phyloP scores from a whole-genome alignment of 2,113 vertebrate genomes.

The Motacilla alba region DNA sequence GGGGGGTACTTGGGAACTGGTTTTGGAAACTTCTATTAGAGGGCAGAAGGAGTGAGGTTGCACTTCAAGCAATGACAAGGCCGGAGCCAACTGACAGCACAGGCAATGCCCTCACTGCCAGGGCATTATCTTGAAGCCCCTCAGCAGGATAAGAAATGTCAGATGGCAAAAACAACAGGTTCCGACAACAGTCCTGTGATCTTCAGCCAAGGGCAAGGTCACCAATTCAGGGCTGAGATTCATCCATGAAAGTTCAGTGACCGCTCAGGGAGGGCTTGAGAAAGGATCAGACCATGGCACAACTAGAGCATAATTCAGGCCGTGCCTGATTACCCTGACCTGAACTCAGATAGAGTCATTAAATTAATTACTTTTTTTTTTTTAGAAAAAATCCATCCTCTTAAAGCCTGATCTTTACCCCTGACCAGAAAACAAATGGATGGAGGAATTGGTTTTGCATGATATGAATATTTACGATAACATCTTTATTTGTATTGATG shows the following conservation, averaged over 20 bases:
- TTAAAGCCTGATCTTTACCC: neutral
- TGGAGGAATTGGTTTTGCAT: neutral
- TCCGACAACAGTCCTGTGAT: neutral
- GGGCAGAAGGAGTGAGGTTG: neutral
- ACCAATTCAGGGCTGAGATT: neutral
- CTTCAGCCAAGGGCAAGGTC: neutral
- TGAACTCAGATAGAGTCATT: rapidly evolving
- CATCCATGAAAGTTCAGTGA: neutral
- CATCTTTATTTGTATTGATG: neutral
- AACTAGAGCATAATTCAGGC: neutral
- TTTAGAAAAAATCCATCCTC: too few species aligned
- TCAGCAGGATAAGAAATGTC: neutral
- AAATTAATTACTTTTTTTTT: too few species aligned
- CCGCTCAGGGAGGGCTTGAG: neutral
- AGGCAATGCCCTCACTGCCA: neutral
- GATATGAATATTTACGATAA: neutral
- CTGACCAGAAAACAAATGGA: neutral
- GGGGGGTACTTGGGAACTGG: neutral
- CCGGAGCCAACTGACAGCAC: neutral
- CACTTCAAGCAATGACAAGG: neutral
- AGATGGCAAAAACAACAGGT: rapidly evolving
- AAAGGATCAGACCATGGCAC: neutral
- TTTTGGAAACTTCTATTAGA: neutral
- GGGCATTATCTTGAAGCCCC: neutral
- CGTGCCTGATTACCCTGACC: neutral